Evolutionary conservation across 2,113 vertebrate species (phyloP).

Genomic region (Thamnophis sirtalis): DNA sequence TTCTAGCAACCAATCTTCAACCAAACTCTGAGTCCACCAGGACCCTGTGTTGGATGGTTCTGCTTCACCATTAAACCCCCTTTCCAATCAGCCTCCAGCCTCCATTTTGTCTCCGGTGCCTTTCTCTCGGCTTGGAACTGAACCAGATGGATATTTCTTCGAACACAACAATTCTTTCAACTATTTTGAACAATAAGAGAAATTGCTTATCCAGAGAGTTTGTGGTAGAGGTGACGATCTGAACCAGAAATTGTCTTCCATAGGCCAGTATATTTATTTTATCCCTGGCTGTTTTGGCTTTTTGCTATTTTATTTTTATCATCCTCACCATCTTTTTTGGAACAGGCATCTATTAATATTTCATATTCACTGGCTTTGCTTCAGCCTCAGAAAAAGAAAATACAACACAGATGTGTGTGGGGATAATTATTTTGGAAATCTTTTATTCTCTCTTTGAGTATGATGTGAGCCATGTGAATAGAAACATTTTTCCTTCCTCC

Average conservation of each 20-base stretch:
- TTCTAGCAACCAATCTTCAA: too few relatives aligned
- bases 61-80: too few relatives aligned
- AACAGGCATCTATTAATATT: not conserved
- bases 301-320: not conserved
- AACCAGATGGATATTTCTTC: too few relatives aligned
- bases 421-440: conserved; percentile 20
- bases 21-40: too few relatives aligned
- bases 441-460: not conserved
- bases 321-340: not conserved
- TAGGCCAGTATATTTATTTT: not conserved
- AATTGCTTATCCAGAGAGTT: too few relatives aligned
- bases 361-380: conserved; percentile 24
- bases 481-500: not conserved
- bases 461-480: not conserved
- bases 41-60: too few relatives aligned
- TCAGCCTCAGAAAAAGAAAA: not conserved
- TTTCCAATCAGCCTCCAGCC: too few relatives aligned
- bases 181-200: too few relatives aligned
- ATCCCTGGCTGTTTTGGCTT: not conserved
- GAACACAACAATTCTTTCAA: too few relatives aligned
- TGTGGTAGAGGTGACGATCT: not conserved
- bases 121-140: too few relatives aligned
- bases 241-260: not conserved
- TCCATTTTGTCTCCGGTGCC: too few relatives aligned
- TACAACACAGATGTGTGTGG: not conserved